phyloP scores from a whole-genome alignment of 2,888 invertebrate genomes.

The Amitus sp. region DNA sequence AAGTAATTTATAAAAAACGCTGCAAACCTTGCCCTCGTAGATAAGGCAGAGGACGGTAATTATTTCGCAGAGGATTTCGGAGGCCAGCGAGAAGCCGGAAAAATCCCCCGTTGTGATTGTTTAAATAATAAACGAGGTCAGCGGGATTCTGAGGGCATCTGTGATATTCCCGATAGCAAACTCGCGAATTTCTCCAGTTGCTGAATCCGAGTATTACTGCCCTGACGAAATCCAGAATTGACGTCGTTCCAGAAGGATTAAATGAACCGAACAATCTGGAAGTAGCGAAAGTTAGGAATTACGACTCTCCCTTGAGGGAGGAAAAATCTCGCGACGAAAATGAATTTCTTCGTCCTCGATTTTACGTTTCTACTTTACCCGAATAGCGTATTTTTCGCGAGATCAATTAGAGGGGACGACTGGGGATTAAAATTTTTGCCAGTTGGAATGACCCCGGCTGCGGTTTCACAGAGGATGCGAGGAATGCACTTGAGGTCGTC shows the following conservation, averaged over 20 bases:
- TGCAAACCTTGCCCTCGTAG: slow-evolving; percentile 11
- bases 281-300: slow-evolving; percentile 21
- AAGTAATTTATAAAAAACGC: not conserved
- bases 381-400: slow-evolving; percentile 66
- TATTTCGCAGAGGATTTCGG: not conserved
- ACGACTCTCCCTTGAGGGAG: too few species aligned
- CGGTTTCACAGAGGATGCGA: slow-evolving; percentile 81
- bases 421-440: slow-evolving; percentile 46
- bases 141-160: slow-evolving; percentile 80
- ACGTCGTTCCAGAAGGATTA: slow-evolving; percentile 68
- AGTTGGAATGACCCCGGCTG: slow-evolving; percentile 62
- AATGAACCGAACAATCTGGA: slow-evolving; percentile 71
- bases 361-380: too few species aligned
- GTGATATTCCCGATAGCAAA: slow-evolving; percentile 76
- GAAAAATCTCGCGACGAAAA: slow-evolving; percentile 1
- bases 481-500: slow-evolving; percentile 85
- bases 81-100: slow-evolving; percentile 76
- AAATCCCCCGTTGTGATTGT: slow-evolving; percentile 88
- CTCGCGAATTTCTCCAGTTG: slow-evolving; percentile 70
- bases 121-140: slow-evolving; percentile 79
- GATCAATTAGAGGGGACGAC: slow-evolving; percentile 48
- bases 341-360: not conserved
- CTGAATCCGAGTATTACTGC: slow-evolving; percentile 81
- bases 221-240: slow-evolving; percentile 78
- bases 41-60: slow-evolving; percentile 9